phyloP scores from a whole-genome alignment of 2,888 invertebrate species.

The Thereva nobilitata region DNA sequence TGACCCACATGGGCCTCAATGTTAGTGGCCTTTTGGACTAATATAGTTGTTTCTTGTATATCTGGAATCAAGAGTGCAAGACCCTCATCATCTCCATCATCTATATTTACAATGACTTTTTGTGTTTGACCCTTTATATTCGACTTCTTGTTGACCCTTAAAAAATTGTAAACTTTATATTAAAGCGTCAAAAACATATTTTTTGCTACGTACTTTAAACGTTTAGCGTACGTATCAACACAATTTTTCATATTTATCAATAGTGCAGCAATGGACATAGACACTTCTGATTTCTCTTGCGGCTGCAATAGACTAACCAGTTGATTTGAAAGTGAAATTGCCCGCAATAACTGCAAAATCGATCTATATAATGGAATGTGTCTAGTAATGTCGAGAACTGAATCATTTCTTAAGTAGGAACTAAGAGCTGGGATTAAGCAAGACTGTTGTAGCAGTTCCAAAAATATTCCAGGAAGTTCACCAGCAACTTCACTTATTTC shows the following conservation, averaged over 20 bases:
- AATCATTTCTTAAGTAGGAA: constrained; percentile 91
- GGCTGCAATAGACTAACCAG: constrained; percentile 70
- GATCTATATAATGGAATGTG: constrained; percentile 92
- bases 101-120: constrained; percentile 58
- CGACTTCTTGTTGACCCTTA: constrained; percentile 68
- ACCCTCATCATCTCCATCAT: constrained; percentile 87
- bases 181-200: constrained; percentile 6
- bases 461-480: constrained; percentile 71
- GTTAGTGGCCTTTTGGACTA: constrained; percentile 56
- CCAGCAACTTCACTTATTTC: constrained; percentile 57
- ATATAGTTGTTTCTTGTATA: constrained; percentile 68
- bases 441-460: constrained; percentile 77
- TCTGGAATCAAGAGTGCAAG: constrained; percentile 87
- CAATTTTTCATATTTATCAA: constrained; percentile 86
- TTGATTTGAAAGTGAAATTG: constrained; percentile 68
- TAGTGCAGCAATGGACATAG: constrained; percentile 74
- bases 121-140: constrained; percentile 58
- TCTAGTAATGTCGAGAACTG: constrained; percentile 95
- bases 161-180: constrained; percentile 44
- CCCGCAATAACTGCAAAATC: constrained; percentile 79
- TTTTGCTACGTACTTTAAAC: constrained; percentile 67
- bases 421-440: constrained; percentile 86
- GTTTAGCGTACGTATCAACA: constrained; percentile 88
- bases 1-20: constrained; percentile 51
- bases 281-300: constrained; percentile 57